Percentiles rank a stretch among this genome's conserved stretches.
These are phyloP conservation scores for Porites evermanni DNA, from an alignment of 92 coral and sea anemone species.

Conservation along the genomic window DNA sequence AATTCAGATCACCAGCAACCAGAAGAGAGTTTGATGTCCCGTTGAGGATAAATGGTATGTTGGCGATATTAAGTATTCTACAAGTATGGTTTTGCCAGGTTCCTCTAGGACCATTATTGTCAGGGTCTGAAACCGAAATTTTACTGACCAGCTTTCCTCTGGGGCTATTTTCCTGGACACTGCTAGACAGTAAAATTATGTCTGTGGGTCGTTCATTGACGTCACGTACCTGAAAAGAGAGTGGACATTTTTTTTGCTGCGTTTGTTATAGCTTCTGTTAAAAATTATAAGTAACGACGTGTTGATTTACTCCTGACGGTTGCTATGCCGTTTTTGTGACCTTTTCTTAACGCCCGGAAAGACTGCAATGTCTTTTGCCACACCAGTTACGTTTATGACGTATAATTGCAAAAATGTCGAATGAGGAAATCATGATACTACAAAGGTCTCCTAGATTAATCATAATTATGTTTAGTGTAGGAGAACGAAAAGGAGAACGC, in stretches of 20 bases:
- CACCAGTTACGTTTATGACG: too few relatives aligned
- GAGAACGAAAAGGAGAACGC: too few relatives aligned
- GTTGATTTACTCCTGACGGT: too few relatives aligned
- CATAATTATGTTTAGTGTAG: too few relatives aligned
- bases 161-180: slow-evolving; percentile 79
- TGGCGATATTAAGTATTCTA: slow-evolving; percentile 63
- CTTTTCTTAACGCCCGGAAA: too few relatives aligned
- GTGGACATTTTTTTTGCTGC: neutral
- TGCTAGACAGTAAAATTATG: slow-evolving; percentile 57
- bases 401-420: too few relatives aligned
- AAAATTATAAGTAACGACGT: too few relatives aligned
- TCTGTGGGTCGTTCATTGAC: slow-evolving; percentile 90
- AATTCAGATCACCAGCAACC: slow-evolving; percentile 69
- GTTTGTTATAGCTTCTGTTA: too few relatives aligned
- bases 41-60: slow-evolving; percentile 61
- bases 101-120: slow-evolving; percentile 83
- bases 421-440: too few relatives aligned
- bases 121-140: slow-evolving; percentile 85
- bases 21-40: slow-evolving; percentile 45
- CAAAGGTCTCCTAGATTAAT: too few relatives aligned
- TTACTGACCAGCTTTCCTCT: slow-evolving; percentile 75
- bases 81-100: slow-evolving; percentile 85
- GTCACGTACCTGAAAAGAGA: slow-evolving; percentile 71
- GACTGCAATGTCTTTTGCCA: too few relatives aligned
- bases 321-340: too few relatives aligned